A percentile compares a stretch with the other conserved stretches of the same genome.
Conservation (phyloP, 1,140 invertebrate species). For the Magallana gigas region DNA sequence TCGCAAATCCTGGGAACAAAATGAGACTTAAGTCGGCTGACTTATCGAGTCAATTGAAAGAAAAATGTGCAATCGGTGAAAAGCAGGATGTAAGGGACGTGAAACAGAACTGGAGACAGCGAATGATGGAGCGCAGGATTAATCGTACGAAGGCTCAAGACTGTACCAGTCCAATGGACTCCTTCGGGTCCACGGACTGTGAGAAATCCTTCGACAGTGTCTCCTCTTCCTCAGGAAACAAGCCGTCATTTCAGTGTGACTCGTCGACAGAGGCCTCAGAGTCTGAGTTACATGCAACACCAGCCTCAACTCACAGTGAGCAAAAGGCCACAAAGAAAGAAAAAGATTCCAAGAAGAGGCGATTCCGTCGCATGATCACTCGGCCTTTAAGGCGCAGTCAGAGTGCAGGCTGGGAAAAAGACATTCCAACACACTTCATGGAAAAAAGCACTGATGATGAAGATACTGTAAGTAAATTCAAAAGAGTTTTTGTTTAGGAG, state of each 20-base stretch:
- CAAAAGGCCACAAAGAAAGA: slow-evolving; percentile 43
- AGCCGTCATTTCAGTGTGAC: slow-evolving; percentile 49
- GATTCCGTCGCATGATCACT: slow-evolving; percentile 72
- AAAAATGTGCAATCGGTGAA: slow-evolving; percentile 47
- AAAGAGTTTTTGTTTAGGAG: too few species aligned
- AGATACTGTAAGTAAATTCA: slow-evolving; percentile 70
- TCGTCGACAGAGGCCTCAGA: slow-evolving; percentile 52
- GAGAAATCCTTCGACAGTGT: slow-evolving; percentile 48
- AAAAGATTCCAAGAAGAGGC: slow-evolving; percentile 61
- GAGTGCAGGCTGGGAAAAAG: slow-evolving; percentile 78
- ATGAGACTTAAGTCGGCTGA: slow-evolving; percentile 41
- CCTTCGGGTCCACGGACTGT: not conserved
- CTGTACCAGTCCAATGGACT: slow-evolving; percentile 37
- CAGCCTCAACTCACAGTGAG: slow-evolving; percentile 15
- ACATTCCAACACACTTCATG: slow-evolving; percentile 78
- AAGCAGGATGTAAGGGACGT: slow-evolving; percentile 22
- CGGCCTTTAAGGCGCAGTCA: slow-evolving; percentile 77
- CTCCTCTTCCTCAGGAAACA: slow-evolving; percentile 47
- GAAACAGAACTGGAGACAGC: slow-evolving; percentile 39
- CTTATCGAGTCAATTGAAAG: slow-evolving; percentile 42
- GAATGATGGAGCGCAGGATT: slow-evolving; percentile 31
- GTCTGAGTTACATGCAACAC: slow-evolving; percentile 27
- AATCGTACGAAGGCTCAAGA: slow-evolving; percentile 22
- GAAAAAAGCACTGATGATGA: slow-evolving; percentile 64
- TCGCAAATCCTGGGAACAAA: slow-evolving; percentile 26